A percentile compares a stretch with the other conserved stretches of the same genome.
Conservation (phyloP, 2,797 vertebrate species). For the Halcyon chelicuti region DNA sequence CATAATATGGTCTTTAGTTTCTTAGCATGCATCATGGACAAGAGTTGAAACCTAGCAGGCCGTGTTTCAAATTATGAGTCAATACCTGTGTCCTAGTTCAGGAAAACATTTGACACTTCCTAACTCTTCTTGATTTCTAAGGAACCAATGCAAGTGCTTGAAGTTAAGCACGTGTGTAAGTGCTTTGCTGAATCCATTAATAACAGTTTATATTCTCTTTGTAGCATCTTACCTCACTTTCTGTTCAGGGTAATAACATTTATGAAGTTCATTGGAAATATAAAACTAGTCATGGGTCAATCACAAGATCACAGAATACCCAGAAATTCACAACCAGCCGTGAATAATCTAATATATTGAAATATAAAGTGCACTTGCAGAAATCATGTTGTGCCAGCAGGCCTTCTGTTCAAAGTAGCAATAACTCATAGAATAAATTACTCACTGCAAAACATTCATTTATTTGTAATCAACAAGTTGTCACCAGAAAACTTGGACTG, state of each 20-base stretch:
- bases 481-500: not conserved
- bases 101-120: not conserved
- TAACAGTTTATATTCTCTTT: not conserved
- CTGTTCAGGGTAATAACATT: not conserved
- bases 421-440: not conserved
- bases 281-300: not conserved
- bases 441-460: not conserved
- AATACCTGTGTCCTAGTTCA: not conserved
- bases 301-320: not conserved
- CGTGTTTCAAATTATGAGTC: not conserved
- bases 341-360: not conserved
- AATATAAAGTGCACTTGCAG: not conserved
- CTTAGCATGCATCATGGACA: not conserved
- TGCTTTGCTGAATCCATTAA: not conserved
- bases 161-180: not conserved
- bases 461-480: not conserved
- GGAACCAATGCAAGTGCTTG: not conserved
- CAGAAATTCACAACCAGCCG: too few relatives aligned
- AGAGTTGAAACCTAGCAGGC: not conserved
- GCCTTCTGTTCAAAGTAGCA: not conserved
- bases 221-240: not conserved
- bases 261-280: not conserved
- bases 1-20: not conserved
- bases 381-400: not conserved
- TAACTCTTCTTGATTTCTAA: not conserved